Evolutionary conservation across 2,888 invertebrate genomes (phyloP), one percentile per base, ranked within the genome.

Genomic region (Trichogramma dendrolimi): DNA sequence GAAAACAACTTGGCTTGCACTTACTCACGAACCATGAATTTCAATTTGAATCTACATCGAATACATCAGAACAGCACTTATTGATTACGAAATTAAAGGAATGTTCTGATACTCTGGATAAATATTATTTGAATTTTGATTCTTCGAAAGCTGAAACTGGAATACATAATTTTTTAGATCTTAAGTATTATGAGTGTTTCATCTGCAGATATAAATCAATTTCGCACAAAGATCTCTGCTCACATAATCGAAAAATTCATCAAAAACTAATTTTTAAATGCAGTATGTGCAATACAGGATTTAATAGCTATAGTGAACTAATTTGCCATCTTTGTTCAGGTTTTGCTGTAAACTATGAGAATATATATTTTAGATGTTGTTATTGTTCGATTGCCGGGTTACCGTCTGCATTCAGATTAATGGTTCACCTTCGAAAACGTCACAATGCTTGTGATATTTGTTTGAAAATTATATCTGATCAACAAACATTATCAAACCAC

Each of bases 371-470:
- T 79, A 85, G 92, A 70, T 94, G 93, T 77, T 92, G 91, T 79
- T 84, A 92, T 74, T 94, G 94, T 77, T 85, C 87, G 55, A 81
- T 87, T 69, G 87, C 87, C 71, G 85, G 87, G 70, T 83, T 93
- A 70, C 91, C 91, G n/a, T 92, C 92, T 39, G 88, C 92, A 4
- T 93, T 94, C 80, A 85, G 93, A 62, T 80, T 93, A 61, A 92
- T 94, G 92, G 92, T 93, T 47, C 94, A 94, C 79, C 79, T 94
- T 65, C 80, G 94, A 42, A 92, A 92, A 77, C 85, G 86, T 67
- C 94, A 94, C 79, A 89, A 90, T 75, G 87, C 90, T 0, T 94
- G 94, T 78, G 93, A 94, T 80, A 90, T 93, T 27, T 94, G 94
- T 74, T 80, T 94, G 68, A 92, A 93, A 78, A 84, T 87, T 67